Base-by-base conservation (phyloP, 2,797 vertebrate genomes). In the Enoplosus armatus region DNA sequence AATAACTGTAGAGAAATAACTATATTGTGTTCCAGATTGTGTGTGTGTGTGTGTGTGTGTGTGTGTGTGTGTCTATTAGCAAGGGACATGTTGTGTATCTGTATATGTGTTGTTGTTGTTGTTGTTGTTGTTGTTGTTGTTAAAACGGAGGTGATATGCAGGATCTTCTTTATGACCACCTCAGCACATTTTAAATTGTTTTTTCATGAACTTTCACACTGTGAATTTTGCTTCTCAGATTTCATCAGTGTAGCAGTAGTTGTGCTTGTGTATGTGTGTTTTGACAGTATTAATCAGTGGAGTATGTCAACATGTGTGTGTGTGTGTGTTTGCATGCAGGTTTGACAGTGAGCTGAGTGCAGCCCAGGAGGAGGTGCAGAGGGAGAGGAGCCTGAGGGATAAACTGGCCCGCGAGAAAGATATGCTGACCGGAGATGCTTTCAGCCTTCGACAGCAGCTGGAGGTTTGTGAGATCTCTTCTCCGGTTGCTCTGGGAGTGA, bases 341-440 rank as follows among this genome's bases (percentile, higher is more conserved):
- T 99, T 99, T 62, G 98, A 99, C 91, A 92, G 96, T 0, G 98
- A 99, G 90, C 96, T 97, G 83, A 96, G 95, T 0, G 95, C 95
- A 72, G 95, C 95, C 0, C 97, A 98, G 0, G 98, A 99, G 59
- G 98, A 99, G 85, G 95, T 95, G 2, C 97, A 98, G 92, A 93
- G 97, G 69, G 98, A 99, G 91, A 96, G 95, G 91, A 93, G 91
- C 70, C 96, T 96, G 79, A 94, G 96, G 65, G 98, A 99, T 90
- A 99, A 98, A 83, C 91, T 99, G 80, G 95, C 95, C 70, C 93
- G 97, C 0, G 98, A 99, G 90, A 99, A 98, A 84, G 98, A 99
- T 66, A 90, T 96, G 87, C 94, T 99, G 82, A 96, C 95, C 0
- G 96, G 97, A 0, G 98, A 99, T 68, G 95, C 95, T 45, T 98